Base-by-base conservation (phyloP, 2,888 invertebrate species). In the Encarsia formosa region DNA sequence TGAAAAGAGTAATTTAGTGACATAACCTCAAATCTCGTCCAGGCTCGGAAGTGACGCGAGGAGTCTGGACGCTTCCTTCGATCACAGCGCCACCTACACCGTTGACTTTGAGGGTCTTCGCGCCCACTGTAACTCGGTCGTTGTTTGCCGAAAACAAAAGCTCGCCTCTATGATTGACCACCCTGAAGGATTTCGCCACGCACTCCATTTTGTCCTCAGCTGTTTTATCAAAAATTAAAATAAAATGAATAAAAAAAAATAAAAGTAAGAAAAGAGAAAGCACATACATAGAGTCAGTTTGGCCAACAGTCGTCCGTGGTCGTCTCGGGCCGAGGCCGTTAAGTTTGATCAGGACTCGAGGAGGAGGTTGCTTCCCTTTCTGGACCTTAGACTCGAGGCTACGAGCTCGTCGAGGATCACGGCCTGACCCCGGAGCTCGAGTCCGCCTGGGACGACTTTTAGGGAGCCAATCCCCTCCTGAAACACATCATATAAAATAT, bases 391-490 rank as follows among this genome's bases (percentile, higher is more conserved):
- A 66, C 86, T 87, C 45, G 91, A 88, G 32, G 91, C 90, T 68
- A 93, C 86, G 60, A 95, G 76, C 49, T 89, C 85, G 69, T 93
- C 90, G 70, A 93, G 75, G 61, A 96, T 86, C 68, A 91, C 83
- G 19, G 93, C 89, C 70, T 91, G 88, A 9, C 94, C 94, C 59
- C 88, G 83, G 50, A 95, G 78, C 70, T 89, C 87, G 52, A 96
- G 77, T 32, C 94, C 94, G 49, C 91, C 90, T 41, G 89, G 86
- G 53, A 91, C 86, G 63, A 95, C 87, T 71, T 88, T 86, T 52
- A 96, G 78, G 69, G 89, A 89, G 37, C 94, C 95, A 87, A 95
- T 91, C 46, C 95, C 96, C 70, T 91, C 88, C 95, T 95, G 77
- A 49, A 81, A n/a, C n/a, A n/a, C n/a, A n/a, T n/a, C n/a, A n/a